Conservation (phyloP, 2,888 invertebrate genomes). For the Phengaris arion region DNA sequence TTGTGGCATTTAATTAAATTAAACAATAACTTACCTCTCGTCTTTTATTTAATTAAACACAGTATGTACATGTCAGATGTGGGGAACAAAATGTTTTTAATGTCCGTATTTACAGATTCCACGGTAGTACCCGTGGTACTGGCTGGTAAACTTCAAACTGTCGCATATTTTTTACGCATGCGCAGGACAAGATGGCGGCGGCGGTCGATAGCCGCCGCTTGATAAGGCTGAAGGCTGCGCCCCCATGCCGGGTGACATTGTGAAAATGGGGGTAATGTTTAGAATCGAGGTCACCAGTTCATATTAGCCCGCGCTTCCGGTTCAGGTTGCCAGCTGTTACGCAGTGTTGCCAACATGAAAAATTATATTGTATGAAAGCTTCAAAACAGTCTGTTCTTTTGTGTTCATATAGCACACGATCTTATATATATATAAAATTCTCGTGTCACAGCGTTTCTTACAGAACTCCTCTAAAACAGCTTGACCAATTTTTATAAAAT, state of each 20-base stretch:
- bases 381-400: too few relatives aligned
- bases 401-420: too few relatives aligned
- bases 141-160: constrained; percentile 64
- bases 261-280: constrained; percentile 63
- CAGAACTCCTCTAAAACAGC: too few relatives aligned
- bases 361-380: not conserved
- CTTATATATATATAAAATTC: too few relatives aligned
- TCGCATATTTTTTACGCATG: constrained; percentile 68
- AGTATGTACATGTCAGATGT: constrained; percentile 28
- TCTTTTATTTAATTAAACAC: constrained; percentile 26
- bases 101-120: constrained; percentile 62
- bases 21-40: constrained; percentile 9
- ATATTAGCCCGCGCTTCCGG: constrained; percentile 65
- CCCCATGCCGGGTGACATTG: constrained; percentile 65
- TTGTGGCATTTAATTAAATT: not conserved
- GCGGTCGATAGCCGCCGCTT: constrained; percentile 60
- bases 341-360: constrained; percentile 43
- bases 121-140: constrained; percentile 55
- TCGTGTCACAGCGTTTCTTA: too few relatives aligned
- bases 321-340: constrained; percentile 43
- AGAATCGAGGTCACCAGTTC: constrained; percentile 66
- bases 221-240: constrained; percentile 67
- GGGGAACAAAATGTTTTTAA: constrained; percentile 46
- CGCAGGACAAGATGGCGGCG: constrained; percentile 47
- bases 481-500: too few relatives aligned